Evolutionary conservation across 2,888 invertebrate genomes (phyloP).

Genomic region (Diarsia dahlii): DNA sequence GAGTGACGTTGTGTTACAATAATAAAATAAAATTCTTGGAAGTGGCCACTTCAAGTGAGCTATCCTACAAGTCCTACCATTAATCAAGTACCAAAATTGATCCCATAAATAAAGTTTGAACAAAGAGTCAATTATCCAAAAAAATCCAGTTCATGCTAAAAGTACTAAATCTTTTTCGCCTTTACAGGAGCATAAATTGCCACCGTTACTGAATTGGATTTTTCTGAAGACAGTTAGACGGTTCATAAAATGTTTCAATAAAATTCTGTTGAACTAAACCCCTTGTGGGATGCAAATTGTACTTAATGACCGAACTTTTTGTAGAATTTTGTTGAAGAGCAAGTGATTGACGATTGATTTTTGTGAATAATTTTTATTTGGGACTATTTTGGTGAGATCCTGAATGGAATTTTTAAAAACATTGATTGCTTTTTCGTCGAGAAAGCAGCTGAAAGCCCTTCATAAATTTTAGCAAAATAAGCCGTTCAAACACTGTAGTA

Average conservation of each 20-base stretch:
- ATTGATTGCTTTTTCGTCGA: not conserved
- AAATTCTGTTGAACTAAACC: conserved; percentile 42
- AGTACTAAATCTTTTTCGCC: conserved; percentile 38
- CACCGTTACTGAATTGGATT: conserved; percentile 44
- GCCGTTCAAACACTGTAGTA: not conserved
- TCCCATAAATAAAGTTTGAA: conserved; percentile 28
- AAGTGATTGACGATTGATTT: conserved; percentile 17
- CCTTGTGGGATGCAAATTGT: conserved; percentile 40
- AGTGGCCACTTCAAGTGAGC: not conserved
- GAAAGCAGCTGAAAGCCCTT: not conserved
- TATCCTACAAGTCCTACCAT: not conserved
- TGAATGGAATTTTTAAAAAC: not conserved
- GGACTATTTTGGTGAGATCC: too few relatives aligned
- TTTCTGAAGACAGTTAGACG: conserved; percentile 33
- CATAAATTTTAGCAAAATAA: too few relatives aligned
- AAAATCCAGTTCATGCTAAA: conserved; percentile 36
- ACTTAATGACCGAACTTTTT: conserved; percentile 33
- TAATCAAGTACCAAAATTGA: conserved; percentile 12
- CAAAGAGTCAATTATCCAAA: conserved; percentile 40
- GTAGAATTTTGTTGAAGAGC: conserved; percentile 8
- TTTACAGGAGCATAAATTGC: conserved; percentile 52
- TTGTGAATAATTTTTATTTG: not conserved
- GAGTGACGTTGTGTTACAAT: too few relatives aligned
- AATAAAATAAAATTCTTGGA: not conserved
- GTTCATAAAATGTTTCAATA: conserved; percentile 40